Base-by-base conservation (phyloP, 2,888 invertebrate species). In the Leucophenga montana region DNA sequence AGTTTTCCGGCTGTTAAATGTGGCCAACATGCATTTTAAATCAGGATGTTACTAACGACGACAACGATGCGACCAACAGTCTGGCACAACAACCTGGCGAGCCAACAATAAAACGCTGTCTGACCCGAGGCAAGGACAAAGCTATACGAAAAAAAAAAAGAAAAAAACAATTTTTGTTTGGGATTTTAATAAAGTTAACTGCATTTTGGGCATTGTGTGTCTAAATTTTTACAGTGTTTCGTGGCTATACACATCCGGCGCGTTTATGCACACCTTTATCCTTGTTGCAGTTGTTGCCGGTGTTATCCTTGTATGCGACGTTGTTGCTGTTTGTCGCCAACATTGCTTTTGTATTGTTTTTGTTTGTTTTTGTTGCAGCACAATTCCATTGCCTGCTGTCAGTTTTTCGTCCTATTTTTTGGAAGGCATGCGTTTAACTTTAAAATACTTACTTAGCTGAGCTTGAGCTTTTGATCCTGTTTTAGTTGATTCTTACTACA, bases 131-230 rank as follows among this genome's bases (percentile, higher is more conserved):
- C 50, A 50, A 50, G 50, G 50, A 50, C 50, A 50, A 1, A 8
- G 50, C 50, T 14, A 6, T 8, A 11, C 9, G 9, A 39, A 39
- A 39, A 39, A 3, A 8, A 39, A 39, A 39, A 39, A 3, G 8
- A 39, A 39, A 3, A 39, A 39, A 39, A 39, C 3, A 50, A 31
- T 48, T 78, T 80, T 78, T 71, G 74, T 73, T 75, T 78, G 75
- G 79, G 78, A 80, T 82, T 82, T 83, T 82, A 82, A 82, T 82
- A 84, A 80, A 85, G 80, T 83, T 79, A 79, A 79, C 83, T 83
- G 83, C 80, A 85, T 76, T 78, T 78, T 69, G n/a, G 75, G 82
- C 81, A 79, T 79, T 77, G 82, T 78, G 82, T 80, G 78, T 77
- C 78, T 76, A 77, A 72, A 78, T 71, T 74, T 75, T 68, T 20